These are phyloP conservation scores for Thymelicus acteon DNA, from an alignment of 2,888 invertebrate genomes.

Conservation along the genomic window DNA sequence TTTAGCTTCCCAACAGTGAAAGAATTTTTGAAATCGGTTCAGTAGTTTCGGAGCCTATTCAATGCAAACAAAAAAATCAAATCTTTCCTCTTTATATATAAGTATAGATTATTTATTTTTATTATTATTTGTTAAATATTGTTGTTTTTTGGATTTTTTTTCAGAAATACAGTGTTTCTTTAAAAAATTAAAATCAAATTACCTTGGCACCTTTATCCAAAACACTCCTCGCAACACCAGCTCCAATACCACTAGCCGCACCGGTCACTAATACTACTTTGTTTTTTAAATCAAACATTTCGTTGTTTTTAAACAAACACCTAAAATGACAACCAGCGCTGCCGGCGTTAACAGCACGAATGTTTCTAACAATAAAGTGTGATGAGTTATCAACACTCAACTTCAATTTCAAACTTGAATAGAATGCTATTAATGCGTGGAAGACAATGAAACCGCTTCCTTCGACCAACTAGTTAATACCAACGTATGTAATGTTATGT, in stretches of 20 bases:
- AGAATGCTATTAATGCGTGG: background rate
- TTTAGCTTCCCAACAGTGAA: too few species aligned
- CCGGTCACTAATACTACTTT: slow-evolving; percentile 71
- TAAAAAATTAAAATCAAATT: too few species aligned
- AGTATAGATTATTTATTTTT: too few species aligned
- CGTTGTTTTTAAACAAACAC: background rate
- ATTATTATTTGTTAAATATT: too few species aligned
- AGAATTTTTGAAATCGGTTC: too few species aligned
- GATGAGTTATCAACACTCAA: background rate
- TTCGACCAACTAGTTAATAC: too few species aligned
- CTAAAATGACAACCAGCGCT: background rate
- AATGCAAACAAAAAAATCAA: too few species aligned
- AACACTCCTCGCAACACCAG: slow-evolving; percentile 59
- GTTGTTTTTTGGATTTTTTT: too few species aligned
- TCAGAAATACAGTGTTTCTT: too few species aligned
- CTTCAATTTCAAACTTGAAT: background rate
- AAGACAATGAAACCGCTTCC: background rate
- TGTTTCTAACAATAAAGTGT: background rate
- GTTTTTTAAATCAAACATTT: slow-evolving; percentile 59
- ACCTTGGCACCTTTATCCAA: slow-evolving; percentile 67
- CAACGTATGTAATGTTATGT: too few species aligned
- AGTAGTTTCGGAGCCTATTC: too few species aligned
- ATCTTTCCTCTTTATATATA: too few species aligned
- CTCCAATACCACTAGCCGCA: slow-evolving; percentile 70
- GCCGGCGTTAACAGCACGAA: background rate